Percentiles rank a stretch among this genome's conserved stretches.
Conservation (phyloP, 1,140 invertebrate genomes). For the Pseudobourletiella spinata region DNA sequence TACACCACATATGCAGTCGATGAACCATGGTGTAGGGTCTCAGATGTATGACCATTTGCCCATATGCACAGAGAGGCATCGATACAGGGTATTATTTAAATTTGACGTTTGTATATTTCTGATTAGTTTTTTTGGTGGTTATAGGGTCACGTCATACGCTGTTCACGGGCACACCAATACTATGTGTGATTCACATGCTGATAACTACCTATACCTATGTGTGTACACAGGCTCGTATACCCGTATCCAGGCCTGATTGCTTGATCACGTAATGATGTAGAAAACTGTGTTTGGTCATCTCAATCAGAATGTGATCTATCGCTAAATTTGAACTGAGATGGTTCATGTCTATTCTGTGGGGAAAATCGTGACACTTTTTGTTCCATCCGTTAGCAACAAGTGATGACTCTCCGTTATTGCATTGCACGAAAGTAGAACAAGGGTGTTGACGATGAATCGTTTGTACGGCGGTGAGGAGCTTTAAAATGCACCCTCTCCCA, state of each 20-base stretch:
- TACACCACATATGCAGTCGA: too few species aligned
- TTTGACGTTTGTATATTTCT: background rate
- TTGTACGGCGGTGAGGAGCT: too few species aligned
- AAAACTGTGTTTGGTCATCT: conserved; percentile 21
- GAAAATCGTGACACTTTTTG: conserved; percentile 22
- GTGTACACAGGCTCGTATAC: background rate
- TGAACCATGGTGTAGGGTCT: too few species aligned
- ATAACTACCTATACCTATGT: background rate
- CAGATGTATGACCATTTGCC: too few species aligned
- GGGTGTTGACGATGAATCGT: conserved; percentile 13
- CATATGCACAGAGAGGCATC: background rate
- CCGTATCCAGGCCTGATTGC: background rate
- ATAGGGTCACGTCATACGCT: too few species aligned
- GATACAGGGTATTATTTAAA: background rate
- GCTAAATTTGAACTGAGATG: conserved; percentile 20
- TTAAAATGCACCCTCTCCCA: too few species aligned
- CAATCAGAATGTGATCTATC: conserved; percentile 22
- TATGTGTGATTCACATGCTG: too few species aligned
- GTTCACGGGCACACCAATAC: too few species aligned
- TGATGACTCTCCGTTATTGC: conserved; percentile 11
- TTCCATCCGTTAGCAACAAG: conserved; percentile 16
- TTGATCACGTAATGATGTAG: conserved; percentile 20
- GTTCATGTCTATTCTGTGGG: conserved; percentile 10
- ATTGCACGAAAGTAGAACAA: conserved; percentile 22
- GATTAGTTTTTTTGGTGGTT: background rate